Evolutionary conservation across 2,797 vertebrate genomes (phyloP).

Genomic region (Parotocinclus haroldoi): DNA sequence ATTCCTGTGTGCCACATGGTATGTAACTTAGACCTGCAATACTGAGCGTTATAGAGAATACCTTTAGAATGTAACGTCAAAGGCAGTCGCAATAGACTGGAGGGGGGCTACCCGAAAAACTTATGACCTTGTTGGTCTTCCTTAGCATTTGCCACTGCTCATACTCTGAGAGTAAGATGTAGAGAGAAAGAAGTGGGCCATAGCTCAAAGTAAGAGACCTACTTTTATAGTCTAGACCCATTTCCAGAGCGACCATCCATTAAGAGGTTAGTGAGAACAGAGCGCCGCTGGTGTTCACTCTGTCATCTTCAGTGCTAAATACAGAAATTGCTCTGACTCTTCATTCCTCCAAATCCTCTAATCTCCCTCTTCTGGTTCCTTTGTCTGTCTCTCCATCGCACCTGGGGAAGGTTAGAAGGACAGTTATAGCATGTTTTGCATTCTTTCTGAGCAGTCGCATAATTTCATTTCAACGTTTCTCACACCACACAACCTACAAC

Average conservation of each 20-base stretch:
- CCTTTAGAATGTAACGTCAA: no score
- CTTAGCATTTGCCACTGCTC: slow-evolving; percentile 9
- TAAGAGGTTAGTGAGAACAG: slow-evolving; percentile 33
- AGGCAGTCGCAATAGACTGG: no score
- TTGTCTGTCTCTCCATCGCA: no score
- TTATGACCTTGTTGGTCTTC: neutral
- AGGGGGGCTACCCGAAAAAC: neutral
- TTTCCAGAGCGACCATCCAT: slow-evolving; percentile 59
- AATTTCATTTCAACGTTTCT: no score
- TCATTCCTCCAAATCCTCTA: neutral
- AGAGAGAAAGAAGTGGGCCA: slow-evolving; percentile 27
- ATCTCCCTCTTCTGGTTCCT: neutral
- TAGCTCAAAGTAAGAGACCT: slow-evolving; percentile 59
- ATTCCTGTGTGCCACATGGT: slow-evolving; percentile 4
- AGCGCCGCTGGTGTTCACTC: slow-evolving; percentile 42
- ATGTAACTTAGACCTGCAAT: no score
- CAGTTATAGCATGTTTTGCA: no score
- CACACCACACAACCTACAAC: no score
- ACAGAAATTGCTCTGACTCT: slow-evolving; percentile 55
- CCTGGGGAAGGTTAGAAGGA: no score
- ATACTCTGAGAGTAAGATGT: neutral
- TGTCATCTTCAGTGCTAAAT: slow-evolving; percentile 67
- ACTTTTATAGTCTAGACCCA: slow-evolving; percentile 60
- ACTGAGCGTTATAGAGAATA: no score
- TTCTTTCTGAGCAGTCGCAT: no score